These are phyloP conservation scores for Agapornis canus DNA, from an alignment of 2,797 vertebrate species.

Conservation along the genomic window DNA sequence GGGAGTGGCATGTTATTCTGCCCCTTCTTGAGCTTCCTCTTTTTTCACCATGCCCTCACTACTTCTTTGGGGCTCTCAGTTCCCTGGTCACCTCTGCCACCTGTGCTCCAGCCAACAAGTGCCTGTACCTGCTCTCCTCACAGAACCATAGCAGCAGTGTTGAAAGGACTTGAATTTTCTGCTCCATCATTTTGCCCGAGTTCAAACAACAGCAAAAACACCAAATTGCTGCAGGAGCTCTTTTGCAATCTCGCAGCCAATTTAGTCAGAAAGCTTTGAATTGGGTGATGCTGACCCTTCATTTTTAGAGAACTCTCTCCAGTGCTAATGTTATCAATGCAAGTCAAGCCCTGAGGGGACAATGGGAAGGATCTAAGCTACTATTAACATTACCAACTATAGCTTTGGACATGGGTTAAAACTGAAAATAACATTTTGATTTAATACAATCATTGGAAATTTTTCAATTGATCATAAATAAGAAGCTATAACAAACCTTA, in stretches of 20 bases:
- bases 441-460: neutral
- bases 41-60: rapidly evolving
- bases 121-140: neutral
- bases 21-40: neutral
- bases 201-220: rapidly evolving
- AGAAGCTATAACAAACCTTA: neutral
- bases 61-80: neutral
- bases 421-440: neutral
- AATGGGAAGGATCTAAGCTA: neutral
- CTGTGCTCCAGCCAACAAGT: neutral
- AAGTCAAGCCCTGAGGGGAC: neutral
- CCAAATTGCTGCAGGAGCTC: neutral
- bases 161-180: neutral
- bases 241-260: neutral
- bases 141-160: rapidly evolving
- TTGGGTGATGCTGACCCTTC: neutral
- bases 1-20: rapidly evolving
- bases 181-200: rapidly evolving
- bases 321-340: neutral
- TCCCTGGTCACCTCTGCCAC: neutral
- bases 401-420: neutral
- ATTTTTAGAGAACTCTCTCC: neutral
- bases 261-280: neutral
- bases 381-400: neutral
- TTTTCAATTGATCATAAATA: neutral